Base-by-base conservation (phyloP, 1,140 invertebrate genomes). In the Drosophila auraria region DNA sequence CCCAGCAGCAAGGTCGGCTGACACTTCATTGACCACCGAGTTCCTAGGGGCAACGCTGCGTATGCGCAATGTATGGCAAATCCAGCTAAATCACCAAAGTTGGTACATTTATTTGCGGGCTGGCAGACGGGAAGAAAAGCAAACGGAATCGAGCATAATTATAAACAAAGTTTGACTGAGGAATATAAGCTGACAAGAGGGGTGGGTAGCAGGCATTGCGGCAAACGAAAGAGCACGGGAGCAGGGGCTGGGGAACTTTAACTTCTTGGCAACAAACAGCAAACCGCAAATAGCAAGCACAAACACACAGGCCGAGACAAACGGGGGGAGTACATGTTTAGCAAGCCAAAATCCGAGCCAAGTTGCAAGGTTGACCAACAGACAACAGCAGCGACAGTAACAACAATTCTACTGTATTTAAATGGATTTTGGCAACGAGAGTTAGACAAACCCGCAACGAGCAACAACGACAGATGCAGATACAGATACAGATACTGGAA, bases 371-470 rank as follows among this genome's bases (percentile, higher is more conserved):
- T 75, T 86, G 78, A 79, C 70, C 74, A 83, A 58, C 82, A 83
- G 63, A 74, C 79, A 87, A 66, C 75, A 79, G 63, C 66, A 74
- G 38, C 17, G 33, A 27, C 60, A 58, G 20, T 69, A 50, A 45
- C 64, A 73, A 64, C 33, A 51, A 45, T 58, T 82, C 75, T 75
- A 68, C 73, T 72, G 77, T 78, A 89, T 87, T 87, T 87, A 87
- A 87, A 87, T 87, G 83, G 84, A 83, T 84, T 87, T 87, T 87
- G 86, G 86, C 83, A 83, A 89, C 61, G 45, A 75, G 76, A 87
- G 69, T 75, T 86, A 60, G 68, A 70, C 58, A 80, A 74, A 66
- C 65, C 63, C 77, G 62, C 65, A 76, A 60, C 72, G 59, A 66
- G 62, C 33, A 54, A 30, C 25, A 59, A 42, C 42, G 44, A 74